A percentile compares a stretch with the other conserved stretches of the same genome.
Conservation (phyloP, 2,888 invertebrate genomes). For the Amphiduros pacificus region DNA sequence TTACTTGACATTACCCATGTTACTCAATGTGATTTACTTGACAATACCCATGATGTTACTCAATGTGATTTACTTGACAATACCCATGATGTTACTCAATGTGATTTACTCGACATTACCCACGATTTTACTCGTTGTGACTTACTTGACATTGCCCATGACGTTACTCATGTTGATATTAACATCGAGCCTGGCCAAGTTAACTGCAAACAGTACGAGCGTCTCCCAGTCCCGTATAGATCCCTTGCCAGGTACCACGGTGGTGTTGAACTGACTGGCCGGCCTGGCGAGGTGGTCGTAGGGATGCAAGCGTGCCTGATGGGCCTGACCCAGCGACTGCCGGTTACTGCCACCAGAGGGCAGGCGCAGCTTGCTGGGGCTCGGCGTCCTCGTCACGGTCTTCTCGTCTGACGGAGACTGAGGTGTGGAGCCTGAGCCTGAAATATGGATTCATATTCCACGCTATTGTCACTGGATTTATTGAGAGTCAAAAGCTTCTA, state of each 20-base stretch:
- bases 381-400: not conserved
- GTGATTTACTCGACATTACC: no score
- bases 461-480: no score
- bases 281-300: not conserved
- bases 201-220: constrained; percentile 90
- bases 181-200: constrained; percentile 93
- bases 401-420: not conserved
- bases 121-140: no score
- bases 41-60: no score
- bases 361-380: not conserved
- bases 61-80: no score
- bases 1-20: no score
- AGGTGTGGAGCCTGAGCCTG: not conserved
- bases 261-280: not conserved
- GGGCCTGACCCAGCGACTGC: not conserved
- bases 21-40: no score
- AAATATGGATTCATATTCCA: no score
- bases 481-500: no score
- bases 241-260: constrained; percentile 3
- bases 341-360: not conserved
- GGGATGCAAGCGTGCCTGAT: not conserved
- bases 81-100: no score
- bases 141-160: constrained; percentile 93
- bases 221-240: constrained; percentile 78
- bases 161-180: constrained; percentile 99